phyloP scores from a whole-genome alignment of 2,888 invertebrate species.

The Masnerella sp. region DNA sequence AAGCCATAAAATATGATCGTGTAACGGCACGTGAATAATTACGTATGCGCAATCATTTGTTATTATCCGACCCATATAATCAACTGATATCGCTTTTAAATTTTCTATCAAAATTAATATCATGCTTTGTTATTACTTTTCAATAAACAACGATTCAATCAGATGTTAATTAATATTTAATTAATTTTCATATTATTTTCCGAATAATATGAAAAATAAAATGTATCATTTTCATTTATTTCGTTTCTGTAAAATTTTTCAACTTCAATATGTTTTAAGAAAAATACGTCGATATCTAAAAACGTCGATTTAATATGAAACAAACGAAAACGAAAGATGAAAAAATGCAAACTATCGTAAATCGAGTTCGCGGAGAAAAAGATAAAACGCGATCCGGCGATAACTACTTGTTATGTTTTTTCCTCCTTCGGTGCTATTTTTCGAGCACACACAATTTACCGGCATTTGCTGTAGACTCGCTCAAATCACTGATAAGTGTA shows the following conservation, averaged over 20 bases:
- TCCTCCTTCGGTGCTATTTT: background rate
- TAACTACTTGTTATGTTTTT: slow-evolving; percentile 16
- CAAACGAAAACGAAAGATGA: background rate
- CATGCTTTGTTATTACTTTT: no score
- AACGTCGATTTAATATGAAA: background rate
- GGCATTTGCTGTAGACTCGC: background rate
- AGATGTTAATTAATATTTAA: slow-evolving; percentile 8
- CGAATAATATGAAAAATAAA: background rate
- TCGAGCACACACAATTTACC: slow-evolving; percentile 1
- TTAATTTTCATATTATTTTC: background rate
- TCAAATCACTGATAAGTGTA: slow-evolving; percentile 9
- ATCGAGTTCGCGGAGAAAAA: background rate
- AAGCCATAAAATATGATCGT: slow-evolving; percentile 24
- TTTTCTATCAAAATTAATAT: slow-evolving; percentile 2
- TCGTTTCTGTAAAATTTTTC: no score
- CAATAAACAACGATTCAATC: no score
- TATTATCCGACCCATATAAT: background rate
- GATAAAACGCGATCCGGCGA: background rate
- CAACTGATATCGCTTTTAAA: slow-evolving; percentile 5
- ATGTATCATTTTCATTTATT: no score
- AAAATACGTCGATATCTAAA: background rate
- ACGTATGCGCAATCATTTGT: slow-evolving; percentile 2
- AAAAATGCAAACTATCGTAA: background rate
- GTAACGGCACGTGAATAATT: slow-evolving; percentile 4
- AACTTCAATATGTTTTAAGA: no score